Base-by-base conservation (phyloP, 2,888 invertebrate genomes). In the Calameuta filiformis region DNA sequence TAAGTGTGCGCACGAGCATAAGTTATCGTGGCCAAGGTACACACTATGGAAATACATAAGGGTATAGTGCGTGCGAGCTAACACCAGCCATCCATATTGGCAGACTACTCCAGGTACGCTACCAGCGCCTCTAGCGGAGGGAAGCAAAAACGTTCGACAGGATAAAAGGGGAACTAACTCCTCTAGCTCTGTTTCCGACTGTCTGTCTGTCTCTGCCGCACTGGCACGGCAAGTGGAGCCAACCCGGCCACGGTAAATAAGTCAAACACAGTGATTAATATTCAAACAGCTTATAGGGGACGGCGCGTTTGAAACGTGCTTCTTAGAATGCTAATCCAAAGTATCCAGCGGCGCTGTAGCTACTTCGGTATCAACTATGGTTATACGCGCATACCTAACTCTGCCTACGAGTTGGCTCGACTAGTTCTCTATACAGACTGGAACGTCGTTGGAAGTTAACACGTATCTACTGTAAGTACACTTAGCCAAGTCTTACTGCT, bases 301-400 rank as follows among this genome's bases (percentile, higher is more conserved):
- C 35, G 35, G 31, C 68, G 73, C 68, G 68, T 73, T 68, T 75
- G 30, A 30, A 74, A 74, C 56, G 35, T 69, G 68, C 73, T 73
- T 74, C 77, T 77, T 34, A 75, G 75, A 69, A 77, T 75, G 74
- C 37, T 77, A 75, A 77, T 77, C 77, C 75, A 33, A 77, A 77
- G 75, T 77, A 74, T 75, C 34, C n/a, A n/a, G 34, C 40, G 75
- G 69, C 71, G 31, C 34, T 71, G 33, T 71, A 34, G 33, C 71
- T 71, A 34, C 31, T 34, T 71, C 30, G 23, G 71, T 33, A 71
- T 33, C 12, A 9, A 15, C 30, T n/a, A 71, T 71, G 71, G 33
- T 12, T 31, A 30, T 23, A 34, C 71, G 71, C 71, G 71, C 30
- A 71, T 33, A 71, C 71, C 56, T 23, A 23, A 23, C 56, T 23